A percentile compares a stretch with the other conserved stretches of the same genome.
Evolutionary conservation across 2,797 vertebrate genomes (phyloP).

Genomic region (Podargus strigoides): DNA sequence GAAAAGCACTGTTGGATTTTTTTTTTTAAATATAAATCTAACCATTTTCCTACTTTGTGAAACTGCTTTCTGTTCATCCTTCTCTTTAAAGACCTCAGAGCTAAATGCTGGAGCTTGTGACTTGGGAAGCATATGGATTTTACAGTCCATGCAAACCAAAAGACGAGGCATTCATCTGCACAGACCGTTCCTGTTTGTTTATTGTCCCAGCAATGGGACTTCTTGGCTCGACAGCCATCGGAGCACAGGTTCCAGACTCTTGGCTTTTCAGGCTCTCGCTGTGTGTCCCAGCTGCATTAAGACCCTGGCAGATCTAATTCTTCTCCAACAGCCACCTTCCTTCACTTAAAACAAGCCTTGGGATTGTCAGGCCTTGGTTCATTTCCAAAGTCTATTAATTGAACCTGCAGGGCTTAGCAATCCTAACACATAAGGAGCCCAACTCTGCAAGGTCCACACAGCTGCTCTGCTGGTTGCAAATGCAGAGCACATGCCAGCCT

Average conservation of each 20-base stretch:
- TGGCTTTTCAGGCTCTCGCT: neutral
- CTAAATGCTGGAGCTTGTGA: neutral
- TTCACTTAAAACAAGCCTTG: neutral
- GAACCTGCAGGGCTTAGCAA: conserved; percentile 1
- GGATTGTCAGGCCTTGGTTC: conserved; percentile 2
- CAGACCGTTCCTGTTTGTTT: neutral
- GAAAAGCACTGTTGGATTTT: neutral
- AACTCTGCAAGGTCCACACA: neutral
- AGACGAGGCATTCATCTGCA: neutral
- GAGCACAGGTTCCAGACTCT: conserved; percentile 11
- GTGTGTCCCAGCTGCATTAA: conserved; percentile 39
- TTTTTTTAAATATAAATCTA: neutral
- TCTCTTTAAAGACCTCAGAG: neutral
- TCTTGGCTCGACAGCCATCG: neutral
- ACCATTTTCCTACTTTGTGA: neutral
- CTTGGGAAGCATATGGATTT: neutral
- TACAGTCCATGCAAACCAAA: neutral
- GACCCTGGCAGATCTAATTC: conserved; percentile 9
- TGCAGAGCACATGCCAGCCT: neutral
- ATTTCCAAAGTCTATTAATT: conserved; percentile 7
- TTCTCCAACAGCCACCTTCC: neutral
- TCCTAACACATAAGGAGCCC: neutral
- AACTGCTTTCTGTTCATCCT: neutral
- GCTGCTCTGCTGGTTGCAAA: conserved; percentile 2
- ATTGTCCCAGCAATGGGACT: conserved; percentile 32